A percentile compares a stretch with the other conserved stretches of the same genome.
Evolutionary conservation across 2,113 vertebrate genomes (phyloP).

Genomic region (Amphiprion percula): DNA sequence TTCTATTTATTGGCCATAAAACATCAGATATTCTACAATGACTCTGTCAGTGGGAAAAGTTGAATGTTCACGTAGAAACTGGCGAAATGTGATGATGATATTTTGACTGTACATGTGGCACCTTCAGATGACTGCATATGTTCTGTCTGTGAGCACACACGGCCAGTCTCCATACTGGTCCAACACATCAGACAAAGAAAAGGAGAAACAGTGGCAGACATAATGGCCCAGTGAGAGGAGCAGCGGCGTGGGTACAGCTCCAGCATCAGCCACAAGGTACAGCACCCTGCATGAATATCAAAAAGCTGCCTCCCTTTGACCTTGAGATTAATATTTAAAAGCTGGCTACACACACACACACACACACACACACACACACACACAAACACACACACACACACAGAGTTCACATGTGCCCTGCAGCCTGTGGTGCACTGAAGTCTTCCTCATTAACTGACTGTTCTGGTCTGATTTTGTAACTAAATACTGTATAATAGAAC

Average conservation of each 20-base stretch:
- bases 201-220: constrained; percentile 67
- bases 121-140: constrained; percentile 56
- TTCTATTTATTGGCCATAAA: background rate
- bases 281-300: constrained; percentile 83
- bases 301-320: constrained; percentile 84
- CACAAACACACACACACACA: constrained; percentile 36
- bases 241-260: constrained; percentile 65
- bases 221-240: constrained; percentile 72
- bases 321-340: constrained; percentile 87
- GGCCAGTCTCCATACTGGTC: constrained; percentile 46
- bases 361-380: constrained; percentile 44
- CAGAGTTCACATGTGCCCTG: constrained; percentile 57
- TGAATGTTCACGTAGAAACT: background rate
- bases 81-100: background rate
- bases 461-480: constrained; percentile 58
- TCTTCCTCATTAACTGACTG: constrained; percentile 76
- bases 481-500: constrained; percentile 69
- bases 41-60: background rate
- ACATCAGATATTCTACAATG: background rate
- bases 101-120: constrained; percentile 7
- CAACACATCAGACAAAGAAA: constrained; percentile 57
- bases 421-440: constrained; percentile 71
- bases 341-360: constrained; percentile 57
- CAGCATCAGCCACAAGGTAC: constrained; percentile 68
- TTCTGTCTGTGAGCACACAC: constrained; percentile 23